Percentiles rank a stretch among this genome's conserved stretches.
phyloP scores from a whole-genome alignment of 2,888 invertebrate genomes.

The Apamea anceps region DNA sequence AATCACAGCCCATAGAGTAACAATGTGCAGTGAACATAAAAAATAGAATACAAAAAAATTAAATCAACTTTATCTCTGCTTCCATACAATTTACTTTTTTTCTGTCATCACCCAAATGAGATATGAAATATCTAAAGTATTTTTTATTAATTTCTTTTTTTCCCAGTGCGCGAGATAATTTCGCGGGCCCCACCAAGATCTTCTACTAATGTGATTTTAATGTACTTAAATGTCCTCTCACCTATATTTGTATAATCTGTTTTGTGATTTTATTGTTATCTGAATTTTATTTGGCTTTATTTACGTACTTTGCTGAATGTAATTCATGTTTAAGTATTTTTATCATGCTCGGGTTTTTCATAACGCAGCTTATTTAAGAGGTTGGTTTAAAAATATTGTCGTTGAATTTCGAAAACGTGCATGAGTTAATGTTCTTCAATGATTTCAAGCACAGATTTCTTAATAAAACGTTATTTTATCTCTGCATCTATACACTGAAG shows the following conservation, averaged over 20 bases:
- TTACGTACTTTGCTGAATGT: conserved; percentile 66
- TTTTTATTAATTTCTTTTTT: conserved; percentile 86
- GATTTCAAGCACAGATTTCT: conserved; percentile 40
- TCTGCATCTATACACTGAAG: conserved; percentile 20
- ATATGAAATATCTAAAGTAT: conserved; percentile 81
- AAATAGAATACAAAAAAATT: conserved; percentile 50
- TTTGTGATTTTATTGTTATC: conserved; percentile 74
- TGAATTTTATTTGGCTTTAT: conserved; percentile 68
- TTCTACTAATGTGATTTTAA: conserved; percentile 90
- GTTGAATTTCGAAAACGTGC: conserved; percentile 46
- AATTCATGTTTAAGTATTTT: conserved; percentile 65
- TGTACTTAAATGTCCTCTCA: conserved; percentile 86
- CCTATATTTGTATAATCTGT: conserved; percentile 84
- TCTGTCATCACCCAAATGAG: conserved; percentile 78
- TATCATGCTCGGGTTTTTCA: conserved; percentile 54
- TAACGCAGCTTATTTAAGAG: conserved; percentile 57
- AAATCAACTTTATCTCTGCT: conserved; percentile 78
- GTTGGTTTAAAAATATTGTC: conserved; percentile 33
- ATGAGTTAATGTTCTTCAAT: conserved; percentile 40
- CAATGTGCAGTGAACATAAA: conserved; percentile 37
- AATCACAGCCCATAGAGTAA: conserved; percentile 3
- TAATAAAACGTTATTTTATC: conserved; percentile 29
- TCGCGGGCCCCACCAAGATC: conserved; percentile 81
- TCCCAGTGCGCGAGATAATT: conserved; percentile 84
- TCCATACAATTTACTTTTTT: conserved; percentile 88